Base-by-base conservation (phyloP, 1,140 invertebrate genomes). In the Hyles vespertilio region DNA sequence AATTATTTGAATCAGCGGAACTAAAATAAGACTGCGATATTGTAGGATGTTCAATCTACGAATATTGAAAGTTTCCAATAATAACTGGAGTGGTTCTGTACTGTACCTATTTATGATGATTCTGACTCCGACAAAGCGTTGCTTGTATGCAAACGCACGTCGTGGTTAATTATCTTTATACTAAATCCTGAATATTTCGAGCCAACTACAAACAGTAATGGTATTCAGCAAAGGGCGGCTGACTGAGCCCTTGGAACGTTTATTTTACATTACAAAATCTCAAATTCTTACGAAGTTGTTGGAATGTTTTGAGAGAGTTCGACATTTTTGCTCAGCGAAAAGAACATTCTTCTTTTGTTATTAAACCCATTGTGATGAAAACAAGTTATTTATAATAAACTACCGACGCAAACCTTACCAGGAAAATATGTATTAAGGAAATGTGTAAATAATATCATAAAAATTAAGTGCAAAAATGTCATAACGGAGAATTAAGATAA, bases 261-360 rank as follows among this genome's bases (percentile, higher is more conserved):
- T 70, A 70, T 60, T 67, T 65, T 61, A 65, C 58, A 63, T 70
- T 66, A 62, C 63, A 59, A 72, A 66, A 70, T 69, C 58, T 67
- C 57, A 69, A 70, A 67, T 59, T 68, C 57, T 69, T 63, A 48
- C 59, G 8, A 47, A 70, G 61, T 70, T 67, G 63, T 72, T 65
- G 59, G 59, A 65, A 74, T 77, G 63, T 65, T 76, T 69, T 58
- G 50, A 44, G 63, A 59, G 57, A 70, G 61, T 71, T 67, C 51
- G 57, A 67, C 62, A 70, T 73, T 76, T 73, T 73, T 76, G 61
- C 51, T 66, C 49, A 44, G 56, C 11, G 60, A 63, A 63, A 57
- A 63, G 56, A 64, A 58, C 55, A 63, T 64, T 64, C 61, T 63
- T 67, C 58, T 60, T 63, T 64, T 61, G 58, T 64, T 68, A 49